phyloP scores from a whole-genome alignment of 2,888 invertebrate species.

The Acanthosoma haemorrhoidale region DNA sequence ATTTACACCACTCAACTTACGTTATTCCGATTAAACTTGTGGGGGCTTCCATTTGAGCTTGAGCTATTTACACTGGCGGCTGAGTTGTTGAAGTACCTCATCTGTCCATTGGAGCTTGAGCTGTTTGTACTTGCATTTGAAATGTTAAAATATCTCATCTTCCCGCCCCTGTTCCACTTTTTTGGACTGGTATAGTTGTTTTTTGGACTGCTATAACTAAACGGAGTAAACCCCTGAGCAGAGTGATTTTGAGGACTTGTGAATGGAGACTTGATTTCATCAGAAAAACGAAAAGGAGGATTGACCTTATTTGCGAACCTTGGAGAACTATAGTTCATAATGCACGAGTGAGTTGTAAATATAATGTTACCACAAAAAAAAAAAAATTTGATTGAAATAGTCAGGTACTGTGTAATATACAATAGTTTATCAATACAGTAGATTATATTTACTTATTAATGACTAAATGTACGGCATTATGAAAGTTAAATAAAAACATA shows the following conservation, averaged over 20 bases:
- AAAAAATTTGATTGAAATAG: too few relatives aligned
- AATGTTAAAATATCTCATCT: not conserved
- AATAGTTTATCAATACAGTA: too few relatives aligned
- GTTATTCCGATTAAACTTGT: constrained; percentile 3
- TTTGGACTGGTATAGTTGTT: not conserved
- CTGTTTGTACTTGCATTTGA: too few relatives aligned
- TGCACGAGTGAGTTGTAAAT: too few relatives aligned
- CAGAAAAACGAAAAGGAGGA: not conserved
- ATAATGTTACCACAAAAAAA: too few relatives aligned
- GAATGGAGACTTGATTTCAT: not conserved
- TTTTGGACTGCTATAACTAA: not conserved
- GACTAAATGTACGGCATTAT: too few relatives aligned
- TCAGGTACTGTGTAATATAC: too few relatives aligned
- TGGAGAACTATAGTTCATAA: constrained; percentile 15
- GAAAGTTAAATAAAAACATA: too few relatives aligned
- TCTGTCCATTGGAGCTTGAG: not conserved
- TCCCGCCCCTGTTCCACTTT: not conserved
- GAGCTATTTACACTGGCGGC: not conserved
- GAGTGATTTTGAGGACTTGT: not conserved
- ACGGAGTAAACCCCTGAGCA: not conserved
- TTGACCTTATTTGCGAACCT: not conserved
- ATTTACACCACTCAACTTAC: not conserved
- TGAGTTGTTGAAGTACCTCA: constrained; percentile 9
- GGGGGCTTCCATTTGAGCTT: not conserved
- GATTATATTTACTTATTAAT: too few relatives aligned